Base-by-base conservation (phyloP, 1,140 invertebrate species). In the Laupala kohalensis region DNA sequence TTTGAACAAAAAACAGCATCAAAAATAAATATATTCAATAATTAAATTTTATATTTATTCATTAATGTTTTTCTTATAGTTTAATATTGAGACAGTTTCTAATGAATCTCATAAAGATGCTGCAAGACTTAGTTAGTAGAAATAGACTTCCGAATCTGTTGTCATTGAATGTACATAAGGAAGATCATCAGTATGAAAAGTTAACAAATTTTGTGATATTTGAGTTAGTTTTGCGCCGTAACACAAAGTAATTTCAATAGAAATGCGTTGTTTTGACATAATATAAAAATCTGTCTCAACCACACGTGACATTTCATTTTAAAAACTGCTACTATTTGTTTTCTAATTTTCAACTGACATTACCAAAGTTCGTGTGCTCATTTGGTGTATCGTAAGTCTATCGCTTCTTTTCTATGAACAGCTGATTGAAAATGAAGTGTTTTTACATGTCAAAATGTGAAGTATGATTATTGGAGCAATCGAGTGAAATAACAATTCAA, bases 361-460 rank as follows among this genome's bases (percentile, higher is more conserved):
- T 5, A 13, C n/a, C 9, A 53, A 53, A 53, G 37, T 53, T 53
- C 1, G 1, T 19, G 37, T 9, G 9, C 9, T 53, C 37, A 19
- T 53, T 0, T 53, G 19, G 9, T 53, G 37, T 19, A 2, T 53
- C 19, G 37, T 19, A 53, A 2, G 37, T 53, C 37, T 53, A 53
- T 53, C 19, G 19, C 19, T 19, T 53, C 37, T 9, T 53, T 53
- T 67, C 67, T 37, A 71, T 23, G 25, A 66, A 64, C 69, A 71
- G 69, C 69, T 71, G 69, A 64, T 24, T 25, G 26, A 65, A 65
- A 68, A 23, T 68, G 28, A 23, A 29, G 6, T 27, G 28, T 68
- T 68, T 27, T 68, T 5, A 4, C 19, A 68, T 25, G 67, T 68
- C 67, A 68, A 68, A 68, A 68, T 68, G 67, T 37, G n/a, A 68